phyloP scores from a whole-genome alignment of 2,797 vertebrate genomes.

The Selene dorsalis region DNA sequence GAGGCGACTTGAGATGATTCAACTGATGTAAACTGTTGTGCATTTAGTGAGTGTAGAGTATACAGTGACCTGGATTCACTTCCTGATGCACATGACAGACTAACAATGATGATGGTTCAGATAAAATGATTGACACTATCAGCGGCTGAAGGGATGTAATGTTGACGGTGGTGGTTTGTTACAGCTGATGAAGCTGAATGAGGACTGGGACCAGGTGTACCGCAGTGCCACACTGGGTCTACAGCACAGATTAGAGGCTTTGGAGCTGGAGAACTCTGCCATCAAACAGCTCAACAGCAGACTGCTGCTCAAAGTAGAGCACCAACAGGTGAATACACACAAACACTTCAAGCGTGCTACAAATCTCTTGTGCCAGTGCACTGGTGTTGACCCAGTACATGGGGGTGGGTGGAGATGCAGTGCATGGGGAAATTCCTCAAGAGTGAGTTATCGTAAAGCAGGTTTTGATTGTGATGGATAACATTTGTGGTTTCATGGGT shows the following conservation, averaged over 20 bases:
- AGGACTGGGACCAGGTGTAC: conserved; percentile 89
- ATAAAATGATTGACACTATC: conserved; percentile 15
- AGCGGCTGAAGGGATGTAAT: conserved; percentile 28
- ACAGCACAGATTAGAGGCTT: conserved; percentile 77
- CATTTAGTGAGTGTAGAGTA: conserved; percentile 16
- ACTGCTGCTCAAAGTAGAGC: conserved; percentile 85
- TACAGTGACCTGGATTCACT: conserved; percentile 42
- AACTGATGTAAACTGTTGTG: neutral
- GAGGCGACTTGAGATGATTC: neutral
- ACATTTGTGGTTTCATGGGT: conserved; percentile 12
- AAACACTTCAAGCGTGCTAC: neutral
- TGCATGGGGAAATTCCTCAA: conserved; percentile 10
- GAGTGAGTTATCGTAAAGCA: neutral
- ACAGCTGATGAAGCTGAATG: conserved; percentile 88
- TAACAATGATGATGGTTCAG: neutral
- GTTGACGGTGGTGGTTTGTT: conserved; percentile 49
- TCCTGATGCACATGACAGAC: conserved; percentile 16
- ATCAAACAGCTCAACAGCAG: conserved; percentile 82
- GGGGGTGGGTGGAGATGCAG: neutral
- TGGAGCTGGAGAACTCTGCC: conserved; percentile 80
- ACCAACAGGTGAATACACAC: conserved; percentile 82
- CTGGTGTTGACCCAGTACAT: neutral
- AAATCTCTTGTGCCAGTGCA: neutral
- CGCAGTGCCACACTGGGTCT: conserved; percentile 80
- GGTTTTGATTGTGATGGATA: neutral